A percentile compares a stretch with the other conserved stretches of the same genome.
Evolutionary conservation across 2,113 vertebrate species (phyloP).

Genomic region (Siphamia tubifer): DNA sequence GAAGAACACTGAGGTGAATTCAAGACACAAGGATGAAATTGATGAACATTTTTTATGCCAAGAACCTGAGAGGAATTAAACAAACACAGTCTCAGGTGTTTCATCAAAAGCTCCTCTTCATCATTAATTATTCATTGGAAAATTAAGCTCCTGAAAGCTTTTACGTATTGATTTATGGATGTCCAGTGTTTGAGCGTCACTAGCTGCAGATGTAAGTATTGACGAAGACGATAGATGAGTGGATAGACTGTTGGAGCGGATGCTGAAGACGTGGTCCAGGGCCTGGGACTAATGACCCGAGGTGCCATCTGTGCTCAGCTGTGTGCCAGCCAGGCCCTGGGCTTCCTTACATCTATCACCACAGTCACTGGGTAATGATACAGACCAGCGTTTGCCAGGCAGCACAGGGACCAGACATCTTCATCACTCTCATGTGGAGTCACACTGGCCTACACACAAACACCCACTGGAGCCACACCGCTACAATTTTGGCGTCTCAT

Average conservation of each 20-base stretch:
- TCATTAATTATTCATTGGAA: no score
- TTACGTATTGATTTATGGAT: no score
- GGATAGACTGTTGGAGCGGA: background rate
- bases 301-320: constrained; percentile 29
- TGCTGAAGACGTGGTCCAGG: background rate
- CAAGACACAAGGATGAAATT: no score
- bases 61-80: background rate
- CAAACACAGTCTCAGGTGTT: background rate
- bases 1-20: no score
- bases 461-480: background rate
- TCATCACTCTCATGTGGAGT: constrained; percentile 37
- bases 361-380: constrained; percentile 48
- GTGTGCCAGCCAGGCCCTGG: constrained; percentile 20
- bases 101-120: no score
- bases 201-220: background rate
- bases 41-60: no score
- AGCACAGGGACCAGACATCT: constrained; percentile 32
- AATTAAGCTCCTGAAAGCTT: no score
- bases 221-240: constrained; percentile 1
- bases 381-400: constrained; percentile 24
- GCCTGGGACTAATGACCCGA: constrained; percentile 30
- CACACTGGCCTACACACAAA: constrained; percentile 27
- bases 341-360: constrained; percentile 43
- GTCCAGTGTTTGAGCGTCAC: background rate
- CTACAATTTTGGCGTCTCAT: background rate